A percentile compares a stretch with the other conserved stretches of the same genome.
Conservation (phyloP, 2,113 vertebrate genomes). For the Triplophysa rosa region DNA sequence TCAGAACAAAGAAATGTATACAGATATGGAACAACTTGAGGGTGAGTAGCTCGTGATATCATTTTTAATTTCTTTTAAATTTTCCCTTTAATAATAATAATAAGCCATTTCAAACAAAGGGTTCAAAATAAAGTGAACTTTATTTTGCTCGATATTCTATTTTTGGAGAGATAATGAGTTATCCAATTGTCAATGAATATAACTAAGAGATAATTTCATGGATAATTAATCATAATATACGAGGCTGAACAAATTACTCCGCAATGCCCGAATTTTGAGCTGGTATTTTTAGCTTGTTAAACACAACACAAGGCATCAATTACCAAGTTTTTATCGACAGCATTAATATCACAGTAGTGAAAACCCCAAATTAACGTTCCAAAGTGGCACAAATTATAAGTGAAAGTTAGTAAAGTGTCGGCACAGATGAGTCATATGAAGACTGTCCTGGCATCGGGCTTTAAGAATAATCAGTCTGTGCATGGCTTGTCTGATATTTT, state of each 20-base stretch:
- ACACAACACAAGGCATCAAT: background rate
- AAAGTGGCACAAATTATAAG: background rate
- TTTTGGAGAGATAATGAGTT: conserved; percentile 3
- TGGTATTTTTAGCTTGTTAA: background rate
- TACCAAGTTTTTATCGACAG: background rate
- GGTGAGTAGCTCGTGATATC: background rate
- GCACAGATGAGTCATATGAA: conserved; percentile 17
- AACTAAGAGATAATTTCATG: background rate
- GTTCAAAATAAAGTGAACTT: background rate
- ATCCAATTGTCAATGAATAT: conserved; percentile 13
- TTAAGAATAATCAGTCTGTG: background rate
- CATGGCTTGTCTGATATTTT: conserved; percentile 63
- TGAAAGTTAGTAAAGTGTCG: background rate
- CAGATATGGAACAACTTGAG: too few relatives aligned
- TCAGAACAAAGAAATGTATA: too few relatives aligned
- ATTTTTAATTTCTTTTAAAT: background rate
- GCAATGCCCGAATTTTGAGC: background rate
- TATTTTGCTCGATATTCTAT: background rate
- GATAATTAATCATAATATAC: conserved; percentile 15
- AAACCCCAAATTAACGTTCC: background rate
- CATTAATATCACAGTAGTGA: background rate
- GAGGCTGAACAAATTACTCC: background rate
- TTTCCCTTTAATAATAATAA: background rate
- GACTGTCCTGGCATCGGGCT: conserved; percentile 17
- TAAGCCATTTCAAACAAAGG: background rate